Evolutionary conservation across 1,140 invertebrate genomes (phyloP), one percentile per base, ranked within the genome.

Genomic region (Drosophila sucinea): DNA sequence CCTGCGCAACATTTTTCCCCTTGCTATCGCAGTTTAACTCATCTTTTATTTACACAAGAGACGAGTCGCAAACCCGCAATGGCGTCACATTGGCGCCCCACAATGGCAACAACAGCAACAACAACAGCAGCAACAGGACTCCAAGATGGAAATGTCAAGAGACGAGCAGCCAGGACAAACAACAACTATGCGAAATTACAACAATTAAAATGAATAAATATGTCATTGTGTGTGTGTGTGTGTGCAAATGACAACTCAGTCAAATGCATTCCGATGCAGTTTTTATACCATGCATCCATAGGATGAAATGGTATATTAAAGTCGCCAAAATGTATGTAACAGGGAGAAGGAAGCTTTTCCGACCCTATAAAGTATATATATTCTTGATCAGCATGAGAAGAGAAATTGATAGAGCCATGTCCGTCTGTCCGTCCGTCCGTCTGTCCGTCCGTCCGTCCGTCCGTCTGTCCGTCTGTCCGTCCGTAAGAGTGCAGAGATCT

Each of bases 11-110:
- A 86, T 81, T 84, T 58, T 57, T 29, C 23, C 30, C 35, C 41
- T 63, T 58, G 61, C 57, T 79, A 87, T 77, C 73, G 67, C 62
- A 47, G 84, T 84, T 87, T 89, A 87, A 83, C 70, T 77, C 80
- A 83, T 89, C 73, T 77, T 80, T 83, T 83, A 89, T 82, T 77
- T 83, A 67, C 64, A 44, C 65, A 56, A 66, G 68, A 60, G 65
- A 47, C 76, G 62, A 81, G 68, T 72, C 41, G 55, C 61, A 62
- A 56, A 44, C 67, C 73, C 56, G 74, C 67, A 60, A 70, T 54
- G 76, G 79, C 83, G 84, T 67, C 84, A 73, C 60, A 60, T 61
- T 87, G 83, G 84, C 83, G 83, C 76, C 83, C 63, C 69, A 55
- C 35, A 58, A 70, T 70, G 70, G 71, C 66, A 75, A 63, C 81